Base-by-base conservation (phyloP, 2,888 invertebrate genomes). In the Cosmia pyralina region DNA sequence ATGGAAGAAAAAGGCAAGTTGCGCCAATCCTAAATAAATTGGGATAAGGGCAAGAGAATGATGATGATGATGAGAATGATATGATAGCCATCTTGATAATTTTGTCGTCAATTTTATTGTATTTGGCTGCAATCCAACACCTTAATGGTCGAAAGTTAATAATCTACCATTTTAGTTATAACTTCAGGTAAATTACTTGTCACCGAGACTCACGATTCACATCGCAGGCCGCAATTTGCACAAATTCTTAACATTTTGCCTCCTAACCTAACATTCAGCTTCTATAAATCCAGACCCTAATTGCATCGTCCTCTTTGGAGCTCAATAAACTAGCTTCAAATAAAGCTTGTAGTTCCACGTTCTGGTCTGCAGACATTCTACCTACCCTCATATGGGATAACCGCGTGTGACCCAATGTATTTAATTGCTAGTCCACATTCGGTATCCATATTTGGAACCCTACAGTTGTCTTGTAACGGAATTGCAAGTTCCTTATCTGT, bases 361-460 rank as follows among this genome's bases (percentile, higher is more conserved):
- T 34, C 44, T 58, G 58, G 57, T 69, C n/a, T 62, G 53, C 48
- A 77, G 48, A 34, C 72, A 82, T 83, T 83, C 79, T 73, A n/a
- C 55, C 38, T 62, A 67, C 65, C 71, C 70, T 46, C 70, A 76
- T 85, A 86, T 67, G 79, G 82, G 48, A 79, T 69, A 74, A 67
- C 72, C 67, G 73, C 73, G 69, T 86, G 75, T 85, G 87, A 86
- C 78, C 83, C 77, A 84, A 83, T 81, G 78, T 65, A 69, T 80
- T 86, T 84, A 85, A 85, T 86, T 85, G 77, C 81, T 65, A 74
- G 55, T 71, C 75, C 53, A 86, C 83, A 84, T 78, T 76, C 59
- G 69, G 57, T 60, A 63, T 19, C 85, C 87, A 76, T 86, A 72
- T 79, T 74, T 63, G 85, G 87, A 48, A 57, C 50, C 58, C 44